Conservation (phyloP, 1,140 invertebrate genomes). For the Nilaparvata lugens region DNA sequence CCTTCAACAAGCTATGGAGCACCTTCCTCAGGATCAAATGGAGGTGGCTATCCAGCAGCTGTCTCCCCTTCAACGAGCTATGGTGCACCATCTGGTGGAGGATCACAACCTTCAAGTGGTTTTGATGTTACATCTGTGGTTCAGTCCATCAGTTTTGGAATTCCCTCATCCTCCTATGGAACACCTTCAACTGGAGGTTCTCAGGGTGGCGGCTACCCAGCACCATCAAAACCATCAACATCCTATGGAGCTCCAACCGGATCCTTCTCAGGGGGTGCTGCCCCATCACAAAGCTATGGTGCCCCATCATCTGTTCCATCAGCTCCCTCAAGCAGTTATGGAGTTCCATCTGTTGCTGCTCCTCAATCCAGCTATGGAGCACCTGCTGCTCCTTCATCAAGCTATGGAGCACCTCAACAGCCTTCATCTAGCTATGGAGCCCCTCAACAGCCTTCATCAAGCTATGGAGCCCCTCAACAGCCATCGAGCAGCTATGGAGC, state of each 20-base stretch:
- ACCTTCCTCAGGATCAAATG: neutral
- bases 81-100: neutral
- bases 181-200: slow-evolving; percentile 10
- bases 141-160: neutral
- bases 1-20: neutral
- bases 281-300: slow-evolving; percentile 4
- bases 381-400: neutral
- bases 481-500: slow-evolving; percentile 11
- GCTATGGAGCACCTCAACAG: slow-evolving; percentile 18
- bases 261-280: neutral
- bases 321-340: slow-evolving; percentile 15
- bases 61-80: neutral
- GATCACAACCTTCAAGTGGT: neutral
- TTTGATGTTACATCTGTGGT: slow-evolving; percentile 4
- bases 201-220: neutral
- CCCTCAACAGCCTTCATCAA: slow-evolving; percentile 2
- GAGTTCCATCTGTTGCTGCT: slow-evolving; percentile 4
- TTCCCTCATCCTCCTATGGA: slow-evolving; percentile 17
- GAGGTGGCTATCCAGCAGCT: neutral
- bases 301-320: slow-evolving; percentile 6
- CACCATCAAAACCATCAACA: slow-evolving; percentile 4
- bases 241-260: slow-evolving; percentile 12
- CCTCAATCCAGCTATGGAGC: slow-evolving; percentile 5
- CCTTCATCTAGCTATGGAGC: slow-evolving; percentile 15
- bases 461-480: neutral